Base-by-base conservation (phyloP, 2,113 vertebrate species). In the Anhinga anhinga region DNA sequence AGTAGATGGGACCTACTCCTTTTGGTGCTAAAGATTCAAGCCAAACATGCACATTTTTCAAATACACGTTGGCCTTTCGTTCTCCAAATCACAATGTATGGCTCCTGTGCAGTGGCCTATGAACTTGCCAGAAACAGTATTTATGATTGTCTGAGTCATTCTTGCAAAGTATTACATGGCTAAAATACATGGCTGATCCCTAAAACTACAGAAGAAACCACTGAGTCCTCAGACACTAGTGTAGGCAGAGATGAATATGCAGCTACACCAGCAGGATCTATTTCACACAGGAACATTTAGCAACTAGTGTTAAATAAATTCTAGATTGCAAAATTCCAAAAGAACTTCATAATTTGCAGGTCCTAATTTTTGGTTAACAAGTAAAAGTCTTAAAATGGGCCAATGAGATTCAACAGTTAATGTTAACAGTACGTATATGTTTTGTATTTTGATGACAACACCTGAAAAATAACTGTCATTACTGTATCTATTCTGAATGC, bases 331-430 rank as follows among this genome's bases (percentile, higher is more conserved):
- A 81, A 86, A 78, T 74, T 93, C 56, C n/a, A 62, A 72, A 93
- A 69, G 22, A 40, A 87, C 32, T 63, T 90, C 38, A 50, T 91
- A 83, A 65, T 85, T 93, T 78, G 29, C 62, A 72, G 42, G 40
- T 80, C 58, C 47, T 93, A 86, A 77, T 82, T 94, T 83, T 88
- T 81, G 22, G 34, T 71, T 72, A 86, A 58, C n/a, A 73, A 66
- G 44, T 52, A 50, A 15, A 80, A 94, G 55, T 71, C 53, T 61
- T 88, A 36, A n/a, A 88, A 65, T 36, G 26, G 82, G 11, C 55
- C 40, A 82, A 42, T 80, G 47, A 83, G 23, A 85, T 86, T 95
- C 69, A 77, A 74, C 44, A 87, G 58, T 80, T 95, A 87, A 95
- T 86, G 19, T 88, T 79, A 85, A 85, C 56, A 82, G 36, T 80